Evolutionary conservation across 2,113 vertebrate genomes (phyloP).

Genomic region (Alethe castanea): DNA sequence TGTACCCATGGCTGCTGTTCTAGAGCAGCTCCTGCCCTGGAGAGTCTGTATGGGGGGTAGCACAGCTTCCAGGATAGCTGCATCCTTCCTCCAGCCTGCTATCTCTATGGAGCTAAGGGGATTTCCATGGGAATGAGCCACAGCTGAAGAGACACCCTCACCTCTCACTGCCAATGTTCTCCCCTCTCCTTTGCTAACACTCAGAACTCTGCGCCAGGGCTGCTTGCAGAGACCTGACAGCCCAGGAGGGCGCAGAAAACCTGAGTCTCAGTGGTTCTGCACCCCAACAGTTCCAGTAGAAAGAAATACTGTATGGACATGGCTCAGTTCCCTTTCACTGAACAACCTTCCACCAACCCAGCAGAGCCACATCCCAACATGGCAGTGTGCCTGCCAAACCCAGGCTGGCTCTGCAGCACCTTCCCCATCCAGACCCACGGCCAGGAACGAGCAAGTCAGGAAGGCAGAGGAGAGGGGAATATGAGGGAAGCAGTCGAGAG

Average conservation of each 20-base stretch:
- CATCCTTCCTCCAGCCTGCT: neutral
- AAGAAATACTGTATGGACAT: neutral
- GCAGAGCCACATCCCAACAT: neutral
- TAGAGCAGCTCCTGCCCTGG: neutral
- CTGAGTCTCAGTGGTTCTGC: neutral
- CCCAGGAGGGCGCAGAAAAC: neutral
- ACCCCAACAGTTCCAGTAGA: neutral
- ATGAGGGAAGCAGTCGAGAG: rapidly evolving
- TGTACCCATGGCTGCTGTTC: neutral
- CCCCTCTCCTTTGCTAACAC: neutral
- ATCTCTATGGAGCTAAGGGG: neutral
- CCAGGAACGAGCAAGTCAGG: rapidly evolving
- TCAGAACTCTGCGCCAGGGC: neutral
- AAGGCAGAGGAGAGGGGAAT: neutral
- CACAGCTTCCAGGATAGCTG: neutral
- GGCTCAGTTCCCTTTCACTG: neutral
- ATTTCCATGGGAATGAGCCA: neutral
- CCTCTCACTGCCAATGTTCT: neutral
- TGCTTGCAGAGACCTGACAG: neutral
- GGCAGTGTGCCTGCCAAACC: neutral
- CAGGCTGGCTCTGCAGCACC: neutral
- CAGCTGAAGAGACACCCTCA: neutral
- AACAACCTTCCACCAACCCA: neutral
- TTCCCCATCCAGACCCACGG: neutral
- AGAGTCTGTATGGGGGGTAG: neutral